phyloP scores from a whole-genome alignment of 1,140 invertebrate genomes.

The Kradibia gibbosae region DNA sequence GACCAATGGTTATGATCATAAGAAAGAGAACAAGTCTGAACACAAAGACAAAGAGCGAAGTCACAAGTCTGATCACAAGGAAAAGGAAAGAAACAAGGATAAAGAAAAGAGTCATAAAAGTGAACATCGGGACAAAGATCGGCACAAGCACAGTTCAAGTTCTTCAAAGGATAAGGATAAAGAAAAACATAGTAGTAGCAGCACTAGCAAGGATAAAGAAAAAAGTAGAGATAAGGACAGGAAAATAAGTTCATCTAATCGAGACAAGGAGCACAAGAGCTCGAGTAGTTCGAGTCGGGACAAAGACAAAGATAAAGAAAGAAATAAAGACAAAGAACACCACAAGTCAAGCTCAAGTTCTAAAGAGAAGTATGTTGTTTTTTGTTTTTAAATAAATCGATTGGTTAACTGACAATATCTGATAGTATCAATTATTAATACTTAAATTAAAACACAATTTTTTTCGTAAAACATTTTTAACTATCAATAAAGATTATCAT shows the following conservation, averaged over 20 bases:
- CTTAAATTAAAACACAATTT: neutral
- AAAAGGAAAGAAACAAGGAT: constrained; percentile 70
- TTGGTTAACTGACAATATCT: too few relatives aligned
- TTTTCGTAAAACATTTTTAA: constrained; percentile 12
- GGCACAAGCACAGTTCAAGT: constrained; percentile 65
- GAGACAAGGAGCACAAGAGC: constrained; percentile 77
- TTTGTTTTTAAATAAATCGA: neutral
- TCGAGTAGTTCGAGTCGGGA: constrained; percentile 72
- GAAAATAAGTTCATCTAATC: constrained; percentile 69
- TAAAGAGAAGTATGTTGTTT: constrained; percentile 62
- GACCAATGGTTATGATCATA: constrained; percentile 79
- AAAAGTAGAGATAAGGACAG: constrained; percentile 58
- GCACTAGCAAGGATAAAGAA: constrained; percentile 54
- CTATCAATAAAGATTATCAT: neutral
- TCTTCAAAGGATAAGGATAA: constrained; percentile 69
- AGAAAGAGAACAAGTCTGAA: constrained; percentile 81
- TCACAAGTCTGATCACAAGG: constrained; percentile 72
- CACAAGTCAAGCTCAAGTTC: constrained; percentile 69
- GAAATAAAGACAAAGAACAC: constrained; percentile 64
- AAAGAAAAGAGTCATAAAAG: constrained; percentile 69
- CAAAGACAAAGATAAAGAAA: constrained; percentile 64
- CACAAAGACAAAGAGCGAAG: constrained; percentile 76
- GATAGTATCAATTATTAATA: neutral
- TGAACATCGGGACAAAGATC: constrained; percentile 66
- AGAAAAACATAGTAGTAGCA: constrained; percentile 66